phyloP scores from a whole-genome alignment of 2,113 vertebrate genomes.

The Fulica atra region DNA sequence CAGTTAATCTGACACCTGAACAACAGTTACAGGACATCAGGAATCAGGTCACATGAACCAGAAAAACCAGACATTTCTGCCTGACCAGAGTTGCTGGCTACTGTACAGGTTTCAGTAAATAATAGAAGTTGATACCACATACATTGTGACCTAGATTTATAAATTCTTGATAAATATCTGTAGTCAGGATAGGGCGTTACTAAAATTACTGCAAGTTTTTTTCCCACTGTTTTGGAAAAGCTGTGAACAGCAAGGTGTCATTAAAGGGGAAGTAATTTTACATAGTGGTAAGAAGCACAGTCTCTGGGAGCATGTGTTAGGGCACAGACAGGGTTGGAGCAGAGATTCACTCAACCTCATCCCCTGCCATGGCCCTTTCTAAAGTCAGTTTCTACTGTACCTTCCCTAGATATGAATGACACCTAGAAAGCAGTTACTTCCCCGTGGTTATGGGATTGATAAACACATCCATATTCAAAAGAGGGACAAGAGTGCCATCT shows the following conservation, averaged over 20 bases:
- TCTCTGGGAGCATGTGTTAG: not conserved
- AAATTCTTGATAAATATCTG: not conserved
- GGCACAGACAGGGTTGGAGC: not conserved
- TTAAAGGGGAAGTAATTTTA: not conserved
- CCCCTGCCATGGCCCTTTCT: not conserved
- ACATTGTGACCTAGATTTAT: not conserved
- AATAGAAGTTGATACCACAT: not conserved
- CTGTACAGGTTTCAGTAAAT: not conserved
- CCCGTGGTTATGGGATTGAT: not conserved
- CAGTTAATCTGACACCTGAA: not conserved
- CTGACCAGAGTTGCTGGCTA: not conserved
- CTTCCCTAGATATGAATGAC: rapidly evolving
- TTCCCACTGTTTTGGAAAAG: not conserved
- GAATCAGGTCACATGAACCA: not conserved
- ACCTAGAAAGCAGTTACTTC: not conserved
- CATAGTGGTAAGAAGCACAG: not conserved
- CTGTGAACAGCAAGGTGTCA: not conserved
- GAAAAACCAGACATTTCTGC: not conserved
- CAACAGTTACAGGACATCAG: not conserved
- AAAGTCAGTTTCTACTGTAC: not conserved
- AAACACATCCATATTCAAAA: not conserved
- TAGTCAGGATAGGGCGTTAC: not conserved
- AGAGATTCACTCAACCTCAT: not conserved
- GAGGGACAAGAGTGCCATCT: not conserved
- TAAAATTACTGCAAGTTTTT: not conserved